Evolutionary conservation across 1,140 invertebrate species (phyloP), one percentile per base, ranked within the genome.

Genomic region (Hyphantria cunea): DNA sequence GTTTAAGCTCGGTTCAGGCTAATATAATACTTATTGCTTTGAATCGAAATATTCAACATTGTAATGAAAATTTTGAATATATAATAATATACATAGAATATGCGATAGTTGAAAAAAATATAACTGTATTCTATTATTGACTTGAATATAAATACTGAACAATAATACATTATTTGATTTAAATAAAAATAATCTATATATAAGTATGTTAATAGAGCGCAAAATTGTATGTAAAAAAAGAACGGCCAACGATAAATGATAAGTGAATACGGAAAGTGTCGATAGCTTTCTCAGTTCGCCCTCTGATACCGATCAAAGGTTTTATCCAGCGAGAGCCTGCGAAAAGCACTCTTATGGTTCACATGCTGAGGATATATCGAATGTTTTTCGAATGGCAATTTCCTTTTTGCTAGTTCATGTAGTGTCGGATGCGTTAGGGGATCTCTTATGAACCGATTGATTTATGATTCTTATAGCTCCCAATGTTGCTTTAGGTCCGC

Each of bases 1-100:
- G 79, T 82, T 84, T 77, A 82, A 71, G 76, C 67, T 77, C 66
- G 64, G 78, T 65, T 73, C 79, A 80, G 76, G 70, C 76, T 69
- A 86, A 87, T 81, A 77, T 86, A 67, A 69, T 45, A 67, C 80
- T 79, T 84, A 81, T 69, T 74, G 83, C 70, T 68, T 68, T 65
- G 60, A 63, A 75, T 72, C 76, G 76, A 64, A 77, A 74, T 80
- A 79, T 80, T 72, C 71, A 44, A 7, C 9, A 58, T 47, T 37
- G 32, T 6, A 39, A 48, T 34, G 14, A 12, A 25, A 15, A 33
- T 14, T 55, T 45, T 39, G 37, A 39, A 39, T 9, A 39, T 7
- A 39, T 10, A 39, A 39, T 34, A 6, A 6, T 34, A n/a, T n/a
- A n/a, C n/a, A n/a, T n/a, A n/a, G n/a, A n/a, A n/a, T n/a, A n/a